These are phyloP conservation scores for Salpingus planirostris DNA, from an alignment of 2,888 invertebrate genomes.

Conservation along the genomic window DNA sequence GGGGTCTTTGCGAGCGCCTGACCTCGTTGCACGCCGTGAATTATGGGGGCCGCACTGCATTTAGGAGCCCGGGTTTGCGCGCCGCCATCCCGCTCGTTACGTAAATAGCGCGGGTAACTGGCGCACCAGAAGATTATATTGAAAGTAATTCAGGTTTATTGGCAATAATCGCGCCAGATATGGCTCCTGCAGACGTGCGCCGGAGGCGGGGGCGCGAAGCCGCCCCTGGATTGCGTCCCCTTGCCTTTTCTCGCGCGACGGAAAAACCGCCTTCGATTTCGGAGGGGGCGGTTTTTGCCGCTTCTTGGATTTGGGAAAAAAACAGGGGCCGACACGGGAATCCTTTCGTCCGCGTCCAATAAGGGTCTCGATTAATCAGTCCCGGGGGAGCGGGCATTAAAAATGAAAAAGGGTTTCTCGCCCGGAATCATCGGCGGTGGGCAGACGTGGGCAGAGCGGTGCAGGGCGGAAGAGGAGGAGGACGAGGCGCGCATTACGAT, in stretches of 20 bases:
- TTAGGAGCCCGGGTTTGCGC: conserved; percentile 16
- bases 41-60: conserved; percentile 22
- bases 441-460: too few relatives aligned
- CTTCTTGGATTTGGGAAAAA: too few relatives aligned
- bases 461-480: conserved; percentile 3
- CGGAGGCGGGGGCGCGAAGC: not conserved
- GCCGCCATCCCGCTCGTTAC: conserved; percentile 9
- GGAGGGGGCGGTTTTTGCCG: too few relatives aligned
- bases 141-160: conserved; percentile 40
- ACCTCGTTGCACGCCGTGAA: not conserved
- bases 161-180: conserved; percentile 28
- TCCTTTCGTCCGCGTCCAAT: conserved; percentile 9
- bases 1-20: not conserved
- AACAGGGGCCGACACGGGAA: too few relatives aligned
- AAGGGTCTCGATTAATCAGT: conserved; percentile 12
- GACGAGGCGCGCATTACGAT: conserved; percentile 26
- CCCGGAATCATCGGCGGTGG: too few relatives aligned
- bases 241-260: too few relatives aligned
- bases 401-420: conserved; percentile 22
- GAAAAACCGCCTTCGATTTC: too few relatives aligned
- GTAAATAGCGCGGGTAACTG: conserved; percentile 8
- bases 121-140: conserved; percentile 31
- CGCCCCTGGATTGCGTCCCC: too few relatives aligned
- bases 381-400: conserved; percentile 13
- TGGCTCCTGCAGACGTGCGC: conserved; percentile 15